Percentiles rank a stretch among this genome's conserved stretches.
phyloP scores from a whole-genome alignment of 2,113 vertebrate species.

The Tetrao urogallus region DNA sequence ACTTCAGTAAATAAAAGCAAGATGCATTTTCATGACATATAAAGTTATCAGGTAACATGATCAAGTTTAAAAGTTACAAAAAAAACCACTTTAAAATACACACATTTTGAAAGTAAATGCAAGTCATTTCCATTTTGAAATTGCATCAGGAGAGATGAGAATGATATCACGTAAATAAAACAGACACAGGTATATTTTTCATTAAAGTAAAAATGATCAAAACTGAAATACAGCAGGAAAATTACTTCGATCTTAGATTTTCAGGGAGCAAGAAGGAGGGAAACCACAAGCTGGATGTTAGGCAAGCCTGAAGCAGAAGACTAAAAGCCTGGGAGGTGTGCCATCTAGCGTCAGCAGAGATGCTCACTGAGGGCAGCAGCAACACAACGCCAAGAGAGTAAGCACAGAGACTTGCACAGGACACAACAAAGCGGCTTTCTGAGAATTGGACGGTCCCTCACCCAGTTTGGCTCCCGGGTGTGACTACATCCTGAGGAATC shows the following conservation, averaged over 20 bases:
- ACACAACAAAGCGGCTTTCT: not conserved
- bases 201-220: not conserved
- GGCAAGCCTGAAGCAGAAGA: not conserved
- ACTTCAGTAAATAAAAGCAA: not conserved
- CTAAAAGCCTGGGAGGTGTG: not conserved
- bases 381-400: not conserved
- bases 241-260: not conserved
- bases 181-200: not conserved
- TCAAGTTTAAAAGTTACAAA: not conserved
- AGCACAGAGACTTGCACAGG: not conserved
- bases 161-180: not conserved
- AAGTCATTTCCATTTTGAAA: not conserved
- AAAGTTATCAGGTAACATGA: not conserved
- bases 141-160: not conserved
- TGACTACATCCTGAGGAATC: not conserved
- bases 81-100: not conserved
- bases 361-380: not conserved
- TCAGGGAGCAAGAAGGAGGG: not conserved
- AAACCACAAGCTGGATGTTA: not conserved
- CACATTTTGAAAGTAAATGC: not conserved
- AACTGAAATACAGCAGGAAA: not conserved
- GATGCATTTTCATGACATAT: not conserved
- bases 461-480: not conserved
- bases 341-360: not conserved
- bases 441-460: not conserved